Evolutionary conservation across 2,888 invertebrate species (phyloP), one percentile per base, ranked within the genome.

Genomic region (Neoaliturus tenellus): DNA sequence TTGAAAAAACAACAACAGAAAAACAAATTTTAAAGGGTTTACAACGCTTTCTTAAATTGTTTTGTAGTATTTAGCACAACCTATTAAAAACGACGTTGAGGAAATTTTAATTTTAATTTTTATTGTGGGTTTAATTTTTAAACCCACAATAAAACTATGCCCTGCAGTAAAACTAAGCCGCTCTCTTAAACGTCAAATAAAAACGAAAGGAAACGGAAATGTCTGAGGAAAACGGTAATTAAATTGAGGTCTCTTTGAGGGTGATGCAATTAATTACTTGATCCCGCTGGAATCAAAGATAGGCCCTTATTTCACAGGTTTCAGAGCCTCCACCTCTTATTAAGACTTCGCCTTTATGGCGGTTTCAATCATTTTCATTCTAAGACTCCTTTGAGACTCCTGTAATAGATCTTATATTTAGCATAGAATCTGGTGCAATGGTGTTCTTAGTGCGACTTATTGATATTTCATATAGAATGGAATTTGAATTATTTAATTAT

Each of bases 221-320:
- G 39, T 71, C 71, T n/a, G 5, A 20, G 71, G 71, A 33, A 71
- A 48, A 41, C 23, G 75, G 35, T 75, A 75, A 75, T 75, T 75
- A 75, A 75, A 75, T 75, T 75, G 44, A 28, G 48, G 17, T 4
- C 6, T 28, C 75, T 75, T 75, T 75, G 75, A 75, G 75, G 20
- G 48, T 2, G 71, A 14, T 39, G 39, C 75, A 75, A 75, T 75
- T 75, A 75, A 75, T 75, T 44, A n/a, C 39, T 71, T 28, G 75
- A 44, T 28, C 75, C 44, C 20, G n/a, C 23, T 28, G 44, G 44
- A 41, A 48, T 75, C 75, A 75, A 44, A 75, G 75, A 75, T 75
- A 41, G 39, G 6, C 28, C 41, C 71, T 51, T 62, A 62, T 62
- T 62, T 62, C 14, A 62, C 28, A 17, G 55, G 28, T 17, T 62